Percentiles rank a stretch among this genome's conserved stretches.
phyloP scores from a whole-genome alignment of 2,888 invertebrate genomes.

The Agonum fuliginosum region DNA sequence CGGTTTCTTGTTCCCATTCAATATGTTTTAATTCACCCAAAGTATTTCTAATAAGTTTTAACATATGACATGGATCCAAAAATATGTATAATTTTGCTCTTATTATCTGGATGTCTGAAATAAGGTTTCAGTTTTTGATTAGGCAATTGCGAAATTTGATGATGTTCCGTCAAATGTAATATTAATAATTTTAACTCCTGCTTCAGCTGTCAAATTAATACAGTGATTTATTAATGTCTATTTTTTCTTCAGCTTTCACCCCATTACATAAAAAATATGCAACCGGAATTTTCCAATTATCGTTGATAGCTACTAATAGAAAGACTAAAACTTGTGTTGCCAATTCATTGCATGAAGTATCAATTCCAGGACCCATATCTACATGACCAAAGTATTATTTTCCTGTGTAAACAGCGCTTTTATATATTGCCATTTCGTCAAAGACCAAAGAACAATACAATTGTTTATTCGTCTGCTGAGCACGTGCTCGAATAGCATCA shows the following conservation, averaged over 20 bases:
- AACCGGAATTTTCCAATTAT: conserved; percentile 62
- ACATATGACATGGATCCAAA: conserved; percentile 64
- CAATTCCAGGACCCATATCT: too few species aligned
- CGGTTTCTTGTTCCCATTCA: neutral
- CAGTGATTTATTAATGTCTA: conserved; percentile 58
- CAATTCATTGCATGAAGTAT: too few species aligned
- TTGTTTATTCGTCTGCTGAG: too few species aligned
- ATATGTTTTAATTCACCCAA: conserved; percentile 61
- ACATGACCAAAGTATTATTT: too few species aligned
- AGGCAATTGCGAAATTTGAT: conserved; percentile 49
- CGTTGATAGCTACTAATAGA: neutral
- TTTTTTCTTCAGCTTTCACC: conserved; percentile 58
- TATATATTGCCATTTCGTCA: too few species aligned
- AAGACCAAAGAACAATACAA: too few species aligned
- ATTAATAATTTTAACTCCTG: conserved; percentile 59
- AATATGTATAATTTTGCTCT: conserved; percentile 45
- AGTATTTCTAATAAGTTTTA: conserved; percentile 65
- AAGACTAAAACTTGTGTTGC: too few species aligned
- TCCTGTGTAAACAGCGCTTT: too few species aligned
- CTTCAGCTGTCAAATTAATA: conserved; percentile 49
- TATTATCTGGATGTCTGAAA: neutral
- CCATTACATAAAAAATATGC: conserved; percentile 63
- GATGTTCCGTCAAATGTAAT: conserved; percentile 63
- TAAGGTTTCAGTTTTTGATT: neutral
- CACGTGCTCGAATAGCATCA: too few species aligned